A percentile compares a stretch with the other conserved stretches of the same genome.
phyloP scores from a whole-genome alignment of 2,797 vertebrate genomes.

The Tapirus indicus region DNA sequence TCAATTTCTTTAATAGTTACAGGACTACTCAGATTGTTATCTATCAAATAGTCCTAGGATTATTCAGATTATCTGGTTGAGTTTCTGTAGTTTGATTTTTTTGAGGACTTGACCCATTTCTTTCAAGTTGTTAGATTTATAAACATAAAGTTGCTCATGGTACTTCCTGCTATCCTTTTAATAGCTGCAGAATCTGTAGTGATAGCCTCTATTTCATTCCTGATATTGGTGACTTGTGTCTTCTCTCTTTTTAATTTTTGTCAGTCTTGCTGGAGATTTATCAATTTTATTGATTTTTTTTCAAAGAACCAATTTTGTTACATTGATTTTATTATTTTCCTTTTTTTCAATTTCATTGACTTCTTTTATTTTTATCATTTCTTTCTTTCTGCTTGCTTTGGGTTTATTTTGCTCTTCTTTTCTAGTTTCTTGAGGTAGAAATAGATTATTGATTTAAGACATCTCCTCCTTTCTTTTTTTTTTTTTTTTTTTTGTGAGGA shows the following conservation, averaged over 20 bases:
- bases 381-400: not conserved
- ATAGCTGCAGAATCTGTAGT: not conserved
- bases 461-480: not conserved
- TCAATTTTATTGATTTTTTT: not conserved
- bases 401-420: not conserved
- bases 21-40: not conserved
- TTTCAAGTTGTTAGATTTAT: not conserved
- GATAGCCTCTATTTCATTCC: not conserved
- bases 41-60: not conserved
- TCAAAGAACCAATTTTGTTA: not conserved
- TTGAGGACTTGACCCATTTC: not conserved
- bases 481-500: no score
- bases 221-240: not conserved
- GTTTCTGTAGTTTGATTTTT: not conserved
- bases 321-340: not conserved
- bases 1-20: not conserved
- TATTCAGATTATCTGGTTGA: not conserved
- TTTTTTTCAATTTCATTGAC: not conserved
- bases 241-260: not conserved
- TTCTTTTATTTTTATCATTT: not conserved
- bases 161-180: not conserved
- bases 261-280: not conserved
- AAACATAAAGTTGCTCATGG: not conserved
- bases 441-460: not conserved
- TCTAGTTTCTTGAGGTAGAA: not conserved